Conservation (phyloP, 1,140 invertebrate genomes). For the Mya arenaria region DNA sequence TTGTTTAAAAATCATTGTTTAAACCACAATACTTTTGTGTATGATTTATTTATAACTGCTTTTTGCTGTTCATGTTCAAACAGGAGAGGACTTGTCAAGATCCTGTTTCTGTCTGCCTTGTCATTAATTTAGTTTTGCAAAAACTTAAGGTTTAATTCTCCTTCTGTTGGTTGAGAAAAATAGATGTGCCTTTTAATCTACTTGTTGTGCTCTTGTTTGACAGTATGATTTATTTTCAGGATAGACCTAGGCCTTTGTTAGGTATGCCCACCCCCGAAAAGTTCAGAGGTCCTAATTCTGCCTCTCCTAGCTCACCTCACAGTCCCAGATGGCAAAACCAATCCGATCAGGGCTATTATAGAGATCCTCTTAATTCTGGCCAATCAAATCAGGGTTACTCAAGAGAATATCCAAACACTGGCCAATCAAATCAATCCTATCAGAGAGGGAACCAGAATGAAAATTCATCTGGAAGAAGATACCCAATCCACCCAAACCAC, state of each 20-base stretch:
- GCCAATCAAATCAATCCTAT: slow-evolving; percentile 21
- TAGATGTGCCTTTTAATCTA: no score
- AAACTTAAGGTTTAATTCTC: no score
- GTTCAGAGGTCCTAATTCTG: not conserved
- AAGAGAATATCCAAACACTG: not conserved
- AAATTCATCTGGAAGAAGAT: slow-evolving; percentile 1
- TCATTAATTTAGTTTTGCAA: no score
- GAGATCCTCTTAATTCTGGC: no score
- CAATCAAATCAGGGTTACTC: not conserved
- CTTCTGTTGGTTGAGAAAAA: no score
- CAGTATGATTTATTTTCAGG: no score
- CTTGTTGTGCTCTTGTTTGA: no score
- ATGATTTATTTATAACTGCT: no score
- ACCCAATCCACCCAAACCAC: not conserved
- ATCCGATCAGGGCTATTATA: not conserved
- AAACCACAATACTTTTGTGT: no score
- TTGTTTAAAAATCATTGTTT: not conserved
- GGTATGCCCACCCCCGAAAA: not conserved
- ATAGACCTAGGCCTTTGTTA: no score
- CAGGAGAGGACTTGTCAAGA: not conserved
- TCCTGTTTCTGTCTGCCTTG: not conserved
- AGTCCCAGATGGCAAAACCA: not conserved
- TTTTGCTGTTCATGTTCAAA: no score
- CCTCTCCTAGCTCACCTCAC: not conserved
- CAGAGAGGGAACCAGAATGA: slow-evolving; percentile 18